Evolutionary conservation across 2,797 vertebrate species (phyloP).

Genomic region (Schizothorax lantsangensis): DNA sequence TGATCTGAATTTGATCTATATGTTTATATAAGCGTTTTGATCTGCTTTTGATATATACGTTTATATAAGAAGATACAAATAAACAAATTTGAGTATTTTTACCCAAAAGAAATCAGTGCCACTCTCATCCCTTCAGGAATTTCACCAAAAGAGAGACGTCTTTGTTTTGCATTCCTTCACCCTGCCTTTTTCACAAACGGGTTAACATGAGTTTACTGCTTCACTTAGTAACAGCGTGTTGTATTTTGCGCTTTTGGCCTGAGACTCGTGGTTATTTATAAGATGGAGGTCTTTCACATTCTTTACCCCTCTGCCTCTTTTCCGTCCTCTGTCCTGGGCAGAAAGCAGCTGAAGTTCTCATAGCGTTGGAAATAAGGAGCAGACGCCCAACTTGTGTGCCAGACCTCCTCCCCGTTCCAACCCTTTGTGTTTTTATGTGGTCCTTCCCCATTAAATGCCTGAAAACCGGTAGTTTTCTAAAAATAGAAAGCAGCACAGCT

Average conservation of each 20-base stretch:
- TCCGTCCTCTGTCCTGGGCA: constrained; percentile 70
- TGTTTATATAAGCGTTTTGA: background rate
- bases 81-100: background rate
- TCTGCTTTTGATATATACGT: background rate
- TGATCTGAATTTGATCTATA: background rate
- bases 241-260: constrained; percentile 83
- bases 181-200: constrained; percentile 25
- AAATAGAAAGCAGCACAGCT: constrained; percentile 85
- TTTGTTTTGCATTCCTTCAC: constrained; percentile 70
- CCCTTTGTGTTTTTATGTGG: constrained; percentile 67
- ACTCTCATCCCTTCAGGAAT: constrained; percentile 73
- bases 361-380: constrained; percentile 76
- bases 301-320: constrained; percentile 58
- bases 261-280: constrained; percentile 87
- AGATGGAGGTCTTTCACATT: constrained; percentile 83
- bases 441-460: constrained; percentile 84
- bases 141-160: constrained; percentile 73
- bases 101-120: constrained; percentile 69
- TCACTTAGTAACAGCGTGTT: constrained; percentile 87
- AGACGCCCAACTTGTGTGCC: constrained; percentile 73
- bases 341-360: constrained; percentile 83
- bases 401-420: constrained; percentile 68
- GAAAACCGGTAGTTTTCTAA: constrained; percentile 86
- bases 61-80: background rate
- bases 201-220: constrained; percentile 65